These are phyloP conservation scores for Standfussiana lucernea DNA, from an alignment of 2,888 invertebrate species.

Conservation along the genomic window DNA sequence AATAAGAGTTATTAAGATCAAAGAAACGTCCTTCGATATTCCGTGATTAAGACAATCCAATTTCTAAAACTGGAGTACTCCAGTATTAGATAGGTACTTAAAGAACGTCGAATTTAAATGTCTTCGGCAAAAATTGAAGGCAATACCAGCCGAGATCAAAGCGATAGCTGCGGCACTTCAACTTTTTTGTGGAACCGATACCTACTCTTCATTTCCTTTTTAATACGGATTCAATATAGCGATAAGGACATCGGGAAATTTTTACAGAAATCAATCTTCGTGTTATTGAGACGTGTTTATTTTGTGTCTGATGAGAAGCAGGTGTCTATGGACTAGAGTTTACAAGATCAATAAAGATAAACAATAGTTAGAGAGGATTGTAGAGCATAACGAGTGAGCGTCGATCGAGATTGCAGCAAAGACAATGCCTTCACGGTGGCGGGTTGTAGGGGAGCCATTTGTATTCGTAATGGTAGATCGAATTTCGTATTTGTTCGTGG, in stretches of 20 bases:
- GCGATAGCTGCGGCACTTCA: constrained; percentile 77
- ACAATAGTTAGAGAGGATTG: constrained; percentile 72
- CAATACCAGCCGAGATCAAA: constrained; percentile 79
- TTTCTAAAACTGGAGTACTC: constrained; percentile 71
- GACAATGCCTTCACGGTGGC: constrained; percentile 83
- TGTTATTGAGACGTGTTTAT: constrained; percentile 67
- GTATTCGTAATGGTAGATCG: constrained; percentile 90
- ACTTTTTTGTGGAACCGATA: constrained; percentile 79
- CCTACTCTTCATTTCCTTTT: constrained; percentile 82
- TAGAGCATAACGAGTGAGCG: constrained; percentile 72
- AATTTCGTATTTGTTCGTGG: constrained; percentile 90
- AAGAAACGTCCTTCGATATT: constrained; percentile 58
- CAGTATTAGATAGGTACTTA: constrained; percentile 70
- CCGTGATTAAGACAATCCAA: constrained; percentile 74
- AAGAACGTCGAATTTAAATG: constrained; percentile 77
- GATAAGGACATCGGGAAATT: constrained; percentile 76
- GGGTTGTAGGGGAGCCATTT: constrained; percentile 84
- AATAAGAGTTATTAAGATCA: constrained; percentile 55
- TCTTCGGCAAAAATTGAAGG: constrained; percentile 77
- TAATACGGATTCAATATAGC: constrained; percentile 81
- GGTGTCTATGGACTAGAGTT: constrained; percentile 39
- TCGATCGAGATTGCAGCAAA: constrained; percentile 82
- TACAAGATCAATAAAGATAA: constrained; percentile 71
- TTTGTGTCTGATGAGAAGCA: constrained; percentile 59
- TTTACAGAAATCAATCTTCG: constrained; percentile 71